Base-by-base conservation (phyloP, 1,140 invertebrate genomes). In the Leucophenga varia region DNA sequence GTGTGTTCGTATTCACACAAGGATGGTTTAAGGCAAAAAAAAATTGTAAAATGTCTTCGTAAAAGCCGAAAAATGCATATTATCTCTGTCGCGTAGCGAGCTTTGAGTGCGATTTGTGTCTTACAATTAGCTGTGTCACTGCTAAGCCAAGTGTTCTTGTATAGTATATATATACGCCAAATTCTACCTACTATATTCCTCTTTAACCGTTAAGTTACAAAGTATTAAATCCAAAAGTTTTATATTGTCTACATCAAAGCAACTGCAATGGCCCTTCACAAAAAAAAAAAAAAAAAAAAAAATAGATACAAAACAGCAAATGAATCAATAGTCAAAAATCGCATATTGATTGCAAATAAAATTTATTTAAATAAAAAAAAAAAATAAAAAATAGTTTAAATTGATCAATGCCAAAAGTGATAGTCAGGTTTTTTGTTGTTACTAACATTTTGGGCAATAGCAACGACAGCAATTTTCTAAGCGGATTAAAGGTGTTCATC, bases 391-490 rank as follows among this genome's bases (percentile, higher is more conserved):
- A 49, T 30, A 41, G 45, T 19, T 34, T 37, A 47, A 14, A 4
- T 43, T 35, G 31, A 40, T 49, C 14, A 6, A 16, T 21, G 37
- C 17, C 21, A 10, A 21, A 38, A 19, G 38, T 48, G 42, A 54
- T 42, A 57, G 43, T 34, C n/a, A 8, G 8, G 31, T n/a, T 34
- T 34, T 34, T 14, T 4, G 31, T 34, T 34, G 9, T 13, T n/a
- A n/a, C 9, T 34, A n/a, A 6, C 54, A 57, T 63, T 67, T 67
- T 63, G 59, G 43, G 44, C 55, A 59, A 63, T n/a, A n/a, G n/a
- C n/a, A n/a, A n/a, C n/a, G n/a, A n/a, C n/a, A 63, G 63, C 56
- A 61, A 67, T 67, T 67, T 67, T 67, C 49, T 57, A 67, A 67
- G 64, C 59, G 63, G 63, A 64, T 68, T 67, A 67, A 67, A 67